Base-by-base conservation (phyloP, 2,113 vertebrate genomes). In the Hippocampus mohnikei region DNA sequence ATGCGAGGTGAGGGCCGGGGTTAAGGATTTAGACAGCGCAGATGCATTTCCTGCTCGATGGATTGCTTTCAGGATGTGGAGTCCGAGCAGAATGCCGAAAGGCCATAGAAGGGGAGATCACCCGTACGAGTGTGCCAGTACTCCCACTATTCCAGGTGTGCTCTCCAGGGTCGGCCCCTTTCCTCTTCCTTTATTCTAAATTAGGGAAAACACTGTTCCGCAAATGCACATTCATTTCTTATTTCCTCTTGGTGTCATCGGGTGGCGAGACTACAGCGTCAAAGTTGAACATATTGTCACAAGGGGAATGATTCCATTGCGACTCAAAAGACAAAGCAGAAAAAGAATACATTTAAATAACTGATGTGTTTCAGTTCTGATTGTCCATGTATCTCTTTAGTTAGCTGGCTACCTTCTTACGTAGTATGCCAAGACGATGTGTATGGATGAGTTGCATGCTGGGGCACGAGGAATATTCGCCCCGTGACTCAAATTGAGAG, bases 131-230 rank as follows among this genome's bases (percentile, higher is more conserved):
- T 70, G 73, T 25, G 27, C 53, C 58, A 0, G 0, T 67, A 81
- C 86, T 89, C 81, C 84, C 82, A 72, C 72, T 27, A 1, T 65
- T 72, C 81, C 75, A 83, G 83, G 86, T 89, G 87, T 78, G 64
- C 59, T 55, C 23, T 58, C 58, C 23, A 56, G 53, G 59, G 59
- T 29, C 41, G 33, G 33, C 67, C 61, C 40, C 52, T 40, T 46
- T 66, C 70, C 61, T 69, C 53, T 2, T 46, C 41, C 48, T 41
- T 71, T 60, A 40, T 70, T 67, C 65, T 80, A 23, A 74, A 77
- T 71, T 67, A 66, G 25, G 58, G 42, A 23, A 64, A 65, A 56
- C 40, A 46, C 21, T 50, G 63, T 59, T 40, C 42, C 67, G 58
- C 71, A 81, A 76, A 79, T 77, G 74, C 73, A 69, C 25, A 58